Evolutionary conservation across 1,140 invertebrate genomes (phyloP).

Genomic region (Nephotettix cincticeps): DNA sequence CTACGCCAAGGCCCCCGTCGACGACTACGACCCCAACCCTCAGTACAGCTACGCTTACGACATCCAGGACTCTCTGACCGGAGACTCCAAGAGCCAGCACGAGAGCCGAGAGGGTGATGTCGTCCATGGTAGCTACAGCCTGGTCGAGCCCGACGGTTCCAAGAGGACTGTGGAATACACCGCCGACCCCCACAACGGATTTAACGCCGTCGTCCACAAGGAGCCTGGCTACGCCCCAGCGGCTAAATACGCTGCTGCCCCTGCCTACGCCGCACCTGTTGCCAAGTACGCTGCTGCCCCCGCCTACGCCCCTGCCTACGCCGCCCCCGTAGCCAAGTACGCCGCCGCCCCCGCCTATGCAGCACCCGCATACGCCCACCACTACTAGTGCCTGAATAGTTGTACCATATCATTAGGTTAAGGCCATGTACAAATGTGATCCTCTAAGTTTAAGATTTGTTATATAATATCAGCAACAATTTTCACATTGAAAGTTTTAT

Average conservation of each 20-base stretch:
- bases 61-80: conserved; percentile 65
- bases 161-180: conserved; percentile 41
- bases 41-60: conserved; percentile 64
- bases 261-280: conserved; percentile 38
- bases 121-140: conserved; percentile 64
- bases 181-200: conserved; percentile 39
- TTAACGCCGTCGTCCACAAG: conserved; percentile 36
- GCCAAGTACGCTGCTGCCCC: conserved; percentile 23
- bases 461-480: too few species aligned
- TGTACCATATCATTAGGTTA: conserved; percentile 9
- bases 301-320: conserved; percentile 20
- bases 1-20: conserved; percentile 23
- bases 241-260: conserved; percentile 36
- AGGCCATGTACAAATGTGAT: conserved; percentile 13
- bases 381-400: conserved; percentile 9
- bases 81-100: conserved; percentile 66
- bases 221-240: conserved; percentile 23
- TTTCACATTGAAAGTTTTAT: too few species aligned
- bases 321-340: not conserved
- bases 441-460: conserved; percentile 2
- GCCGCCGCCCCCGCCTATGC: conserved; percentile 26
- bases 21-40: conserved; percentile 35
- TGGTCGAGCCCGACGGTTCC: conserved; percentile 47
- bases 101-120: conserved; percentile 66
- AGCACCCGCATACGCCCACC: not conserved